Evolutionary conservation across 2,888 invertebrate species (phyloP), one percentile per base, ranked within the genome.

Genomic region (Dendrolimus houi): DNA sequence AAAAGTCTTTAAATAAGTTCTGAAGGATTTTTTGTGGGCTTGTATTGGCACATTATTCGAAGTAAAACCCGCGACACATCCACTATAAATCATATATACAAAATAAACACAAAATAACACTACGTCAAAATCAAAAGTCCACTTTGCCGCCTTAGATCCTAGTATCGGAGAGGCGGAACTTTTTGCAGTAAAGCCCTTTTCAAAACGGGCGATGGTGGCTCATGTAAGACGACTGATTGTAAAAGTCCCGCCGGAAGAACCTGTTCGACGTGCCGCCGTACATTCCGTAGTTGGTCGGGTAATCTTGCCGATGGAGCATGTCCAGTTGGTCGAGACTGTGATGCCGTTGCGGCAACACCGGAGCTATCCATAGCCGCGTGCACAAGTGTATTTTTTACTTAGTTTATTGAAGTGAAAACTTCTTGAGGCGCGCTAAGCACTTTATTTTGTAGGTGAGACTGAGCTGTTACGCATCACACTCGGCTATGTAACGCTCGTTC

Each of bases 141-240:
- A 52, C 59, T 2, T 47, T 64, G 60, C 73, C 81, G 81, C 74
- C 79, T 47, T 81, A 90, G 71, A 90, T 87, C 86, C 83, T 75
- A 1, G 84, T 70, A 62, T 90, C 90, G 82, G 79, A 75, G 7
- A 90, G 78, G 74, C 90, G 88, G 75, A 89, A 89, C 80, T 87
- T 89, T 74, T 87, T 89, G 72, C 90, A 90, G 67, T 83, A 88
- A 59, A 87, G 76, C 76, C 88, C 89, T 87, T 87, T 90, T 90
- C 90, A 90, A 85, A 90, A 90, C 70, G 88, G 90, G 71, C 90
- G 85, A 69, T 89, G 88, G 68, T 90, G 87, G 57, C 73, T 70
- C 81, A 83, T 82, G 61, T 85, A 87, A 29, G 81, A 73, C 55
- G 87, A 74, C 74, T 85, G 87, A 66, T 81, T 78, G 75, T 79